Conservation (phyloP, 2,797 vertebrate species). For the Tolypeutes matacus region DNA sequence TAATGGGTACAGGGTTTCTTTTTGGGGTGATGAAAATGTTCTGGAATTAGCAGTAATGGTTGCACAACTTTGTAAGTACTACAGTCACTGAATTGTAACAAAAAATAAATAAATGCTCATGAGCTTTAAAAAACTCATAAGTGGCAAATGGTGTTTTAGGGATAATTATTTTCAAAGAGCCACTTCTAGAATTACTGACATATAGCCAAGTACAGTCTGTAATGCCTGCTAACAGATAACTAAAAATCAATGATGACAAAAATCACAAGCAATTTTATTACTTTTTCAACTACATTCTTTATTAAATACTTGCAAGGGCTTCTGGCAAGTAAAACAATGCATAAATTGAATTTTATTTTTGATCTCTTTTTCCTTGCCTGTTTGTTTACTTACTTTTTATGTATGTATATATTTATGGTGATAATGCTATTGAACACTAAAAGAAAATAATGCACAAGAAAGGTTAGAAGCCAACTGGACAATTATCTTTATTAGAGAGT, state of each 20-base stretch:
- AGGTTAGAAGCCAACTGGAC: background rate
- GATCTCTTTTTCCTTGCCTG: background rate
- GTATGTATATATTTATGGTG: background rate
- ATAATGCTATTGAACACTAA: background rate
- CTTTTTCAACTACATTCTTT: constrained; percentile 48
- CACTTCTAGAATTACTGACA: constrained; percentile 17
- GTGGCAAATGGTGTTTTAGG: background rate
- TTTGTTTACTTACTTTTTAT: no score
- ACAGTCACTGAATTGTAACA: constrained; percentile 30
- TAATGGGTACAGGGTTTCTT: no score
- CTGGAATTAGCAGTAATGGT: constrained; percentile 4
- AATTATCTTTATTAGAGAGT: background rate
- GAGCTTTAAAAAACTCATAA: background rate
- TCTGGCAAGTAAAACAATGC: constrained; percentile 41
- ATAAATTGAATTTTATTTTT: constrained; percentile 40
- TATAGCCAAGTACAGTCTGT: background rate
- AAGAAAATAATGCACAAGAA: background rate
- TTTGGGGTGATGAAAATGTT: no score
- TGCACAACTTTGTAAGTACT: constrained; percentile 6
- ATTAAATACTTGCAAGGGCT: constrained; percentile 17
- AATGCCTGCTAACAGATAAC: background rate
- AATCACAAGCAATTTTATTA: background rate
- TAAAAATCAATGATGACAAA: background rate
- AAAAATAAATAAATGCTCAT: constrained; percentile 9
- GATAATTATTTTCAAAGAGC: constrained; percentile 36